These are phyloP conservation scores for Anabacerthia variegaticeps DNA, from an alignment of 2,797 vertebrate species.

Conservation along the genomic window DNA sequence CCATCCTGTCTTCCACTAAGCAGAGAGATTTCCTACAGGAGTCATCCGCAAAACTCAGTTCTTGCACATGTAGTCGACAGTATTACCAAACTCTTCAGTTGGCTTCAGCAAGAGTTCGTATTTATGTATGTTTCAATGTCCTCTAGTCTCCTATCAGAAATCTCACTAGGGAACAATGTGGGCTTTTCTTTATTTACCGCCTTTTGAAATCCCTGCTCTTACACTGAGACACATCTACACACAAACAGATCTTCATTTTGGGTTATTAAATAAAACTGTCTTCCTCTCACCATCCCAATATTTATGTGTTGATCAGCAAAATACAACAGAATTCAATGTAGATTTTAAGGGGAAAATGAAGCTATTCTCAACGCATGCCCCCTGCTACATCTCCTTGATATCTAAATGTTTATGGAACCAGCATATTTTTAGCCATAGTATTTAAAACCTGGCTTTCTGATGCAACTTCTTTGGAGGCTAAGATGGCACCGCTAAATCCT, in stretches of 20 bases:
- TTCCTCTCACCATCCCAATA: background rate
- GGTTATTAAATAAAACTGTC: background rate
- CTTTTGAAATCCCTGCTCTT: background rate
- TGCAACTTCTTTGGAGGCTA: background rate
- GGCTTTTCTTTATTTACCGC: background rate
- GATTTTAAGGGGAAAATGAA: background rate
- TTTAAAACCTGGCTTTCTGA: background rate
- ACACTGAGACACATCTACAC: background rate
- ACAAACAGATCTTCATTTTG: background rate
- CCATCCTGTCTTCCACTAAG: background rate
- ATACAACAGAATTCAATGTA: accelerated
- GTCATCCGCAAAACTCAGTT: background rate
- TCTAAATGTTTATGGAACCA: background rate
- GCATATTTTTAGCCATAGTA: background rate
- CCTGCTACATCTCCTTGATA: background rate
- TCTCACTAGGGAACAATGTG: accelerated
- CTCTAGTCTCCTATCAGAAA: background rate
- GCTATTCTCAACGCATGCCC: background rate
- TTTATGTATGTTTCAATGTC: background rate
- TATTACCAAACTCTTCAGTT: background rate
- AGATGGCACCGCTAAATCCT: background rate
- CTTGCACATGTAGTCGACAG: background rate
- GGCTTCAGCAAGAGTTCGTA: background rate
- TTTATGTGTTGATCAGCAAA: background rate
- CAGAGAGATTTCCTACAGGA: background rate